Percentiles rank a stretch among this genome's conserved stretches.
Evolutionary conservation across 2,888 invertebrate species (phyloP).

Genomic region (Meghimatium bilineatum): DNA sequence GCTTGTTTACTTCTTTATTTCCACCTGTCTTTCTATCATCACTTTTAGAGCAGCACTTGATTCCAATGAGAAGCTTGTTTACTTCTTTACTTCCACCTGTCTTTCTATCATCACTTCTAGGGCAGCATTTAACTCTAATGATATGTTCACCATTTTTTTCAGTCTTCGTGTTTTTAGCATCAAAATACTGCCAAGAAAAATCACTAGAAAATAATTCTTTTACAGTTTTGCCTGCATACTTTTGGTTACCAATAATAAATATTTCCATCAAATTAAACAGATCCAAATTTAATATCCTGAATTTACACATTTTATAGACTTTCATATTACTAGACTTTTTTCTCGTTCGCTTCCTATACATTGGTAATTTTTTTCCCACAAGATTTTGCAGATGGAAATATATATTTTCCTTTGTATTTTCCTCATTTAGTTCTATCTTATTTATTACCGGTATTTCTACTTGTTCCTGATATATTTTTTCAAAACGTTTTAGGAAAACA

Average conservation of each 20-base stretch:
- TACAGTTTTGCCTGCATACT: too few species aligned
- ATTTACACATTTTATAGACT: background rate
- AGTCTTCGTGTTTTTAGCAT: too few species aligned
- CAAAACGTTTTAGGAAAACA: too few species aligned
- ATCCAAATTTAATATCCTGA: background rate
- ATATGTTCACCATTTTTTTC: too few species aligned
- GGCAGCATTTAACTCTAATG: background rate
- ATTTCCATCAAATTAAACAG: background rate
- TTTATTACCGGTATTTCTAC: too few species aligned
- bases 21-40: background rate
- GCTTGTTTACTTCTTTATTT: background rate
- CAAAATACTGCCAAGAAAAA: background rate
- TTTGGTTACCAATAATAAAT: background rate
- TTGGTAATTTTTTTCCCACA: background rate
- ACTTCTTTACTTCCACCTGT: background rate
- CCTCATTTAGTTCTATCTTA: background rate
- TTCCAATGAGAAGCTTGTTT: background rate
- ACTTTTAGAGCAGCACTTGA: background rate
- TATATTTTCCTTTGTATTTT: background rate
- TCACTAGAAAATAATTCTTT: background rate
- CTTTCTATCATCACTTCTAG: background rate
- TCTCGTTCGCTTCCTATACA: background rate
- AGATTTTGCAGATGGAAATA: background rate
- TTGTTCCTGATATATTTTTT: background rate
- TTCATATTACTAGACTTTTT: background rate